These are phyloP conservation scores for Myanophis thanlyinensis DNA, from an alignment of 2,113 vertebrate genomes.

Conservation along the genomic window DNA sequence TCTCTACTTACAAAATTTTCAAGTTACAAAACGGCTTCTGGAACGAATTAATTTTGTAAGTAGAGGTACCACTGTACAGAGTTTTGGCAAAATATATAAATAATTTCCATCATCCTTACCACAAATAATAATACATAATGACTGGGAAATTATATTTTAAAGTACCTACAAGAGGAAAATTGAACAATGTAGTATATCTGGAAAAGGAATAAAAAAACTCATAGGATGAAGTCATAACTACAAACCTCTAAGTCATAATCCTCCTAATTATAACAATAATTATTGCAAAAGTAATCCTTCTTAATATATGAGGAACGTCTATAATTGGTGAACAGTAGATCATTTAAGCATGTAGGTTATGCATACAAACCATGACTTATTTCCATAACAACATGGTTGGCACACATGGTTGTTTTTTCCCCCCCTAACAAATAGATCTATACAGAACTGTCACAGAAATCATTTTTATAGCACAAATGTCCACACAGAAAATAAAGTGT, in stretches of 20 bases:
- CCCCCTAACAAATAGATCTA: not conserved
- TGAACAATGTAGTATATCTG: not conserved
- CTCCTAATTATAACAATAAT: too few species aligned
- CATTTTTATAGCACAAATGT: not conserved
- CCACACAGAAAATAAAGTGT: not conserved
- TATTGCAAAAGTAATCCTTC: too few species aligned
- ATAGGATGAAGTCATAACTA: too few species aligned
- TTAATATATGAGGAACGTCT: too few species aligned
- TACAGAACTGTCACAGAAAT: not conserved
- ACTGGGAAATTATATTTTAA: not conserved
- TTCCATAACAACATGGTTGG: not conserved
- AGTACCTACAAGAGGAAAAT: not conserved
- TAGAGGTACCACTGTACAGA: too few species aligned
- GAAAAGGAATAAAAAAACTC: too few species aligned
- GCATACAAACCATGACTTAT: not conserved
- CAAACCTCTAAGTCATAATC: too few species aligned
- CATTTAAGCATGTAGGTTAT: not conserved
- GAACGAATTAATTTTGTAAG: too few species aligned
- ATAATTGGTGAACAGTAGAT: too few species aligned
- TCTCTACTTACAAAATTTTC: too few species aligned
- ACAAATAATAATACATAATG: not conserved
- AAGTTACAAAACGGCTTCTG: too few species aligned
- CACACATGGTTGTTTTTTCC: not conserved
- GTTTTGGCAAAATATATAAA: not conserved
- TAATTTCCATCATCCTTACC: not conserved